A percentile compares a stretch with the other conserved stretches of the same genome.
Conservation (phyloP, 2,888 invertebrate species). For the Ophion ventricosus region DNA sequence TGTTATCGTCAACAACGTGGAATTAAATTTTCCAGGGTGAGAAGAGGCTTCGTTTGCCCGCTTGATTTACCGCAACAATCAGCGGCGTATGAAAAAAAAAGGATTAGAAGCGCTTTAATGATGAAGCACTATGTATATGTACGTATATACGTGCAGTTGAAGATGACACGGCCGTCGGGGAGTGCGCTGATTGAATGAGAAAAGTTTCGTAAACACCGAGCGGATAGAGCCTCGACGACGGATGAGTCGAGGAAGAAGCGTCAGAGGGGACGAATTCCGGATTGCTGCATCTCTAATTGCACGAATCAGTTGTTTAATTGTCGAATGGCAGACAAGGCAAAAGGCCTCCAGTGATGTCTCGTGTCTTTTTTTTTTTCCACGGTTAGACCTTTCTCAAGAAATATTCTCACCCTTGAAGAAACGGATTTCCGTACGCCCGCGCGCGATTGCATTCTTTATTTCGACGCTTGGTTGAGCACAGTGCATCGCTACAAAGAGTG, state of each 20-base stretch:
- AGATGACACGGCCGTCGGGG: slow-evolving; percentile 53
- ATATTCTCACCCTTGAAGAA: slow-evolving; percentile 3
- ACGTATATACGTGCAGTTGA: slow-evolving; percentile 22
- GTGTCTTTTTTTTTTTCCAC: not conserved
- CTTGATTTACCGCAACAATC: slow-evolving; percentile 15
- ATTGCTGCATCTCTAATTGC: slow-evolving; percentile 63
- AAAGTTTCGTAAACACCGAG: slow-evolving; percentile 61
- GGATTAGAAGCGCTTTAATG: slow-evolving; percentile 22
- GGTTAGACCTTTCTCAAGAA: not conserved
- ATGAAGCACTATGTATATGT: slow-evolving; percentile 39
- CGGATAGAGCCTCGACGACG: slow-evolving; percentile 24
- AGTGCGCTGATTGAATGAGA: slow-evolving; percentile 63
- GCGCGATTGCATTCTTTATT: slow-evolving; percentile 52
- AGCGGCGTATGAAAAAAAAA: not conserved
- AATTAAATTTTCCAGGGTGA: slow-evolving; percentile 21
- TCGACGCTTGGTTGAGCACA: not conserved
- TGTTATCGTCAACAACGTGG: not conserved
- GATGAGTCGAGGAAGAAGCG: slow-evolving; percentile 19
- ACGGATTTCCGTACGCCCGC: slow-evolving; percentile 12
- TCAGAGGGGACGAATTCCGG: slow-evolving; percentile 40
- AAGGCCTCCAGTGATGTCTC: not conserved
- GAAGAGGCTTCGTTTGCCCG: slow-evolving; percentile 20
- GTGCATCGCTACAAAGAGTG: not conserved
- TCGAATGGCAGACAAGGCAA: slow-evolving; percentile 47
- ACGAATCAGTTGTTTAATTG: slow-evolving; percentile 64